A percentile compares a stretch with the other conserved stretches of the same genome.
Conservation (phyloP, 2,888 invertebrate species). For the Melangyna quadrimaculata region DNA sequence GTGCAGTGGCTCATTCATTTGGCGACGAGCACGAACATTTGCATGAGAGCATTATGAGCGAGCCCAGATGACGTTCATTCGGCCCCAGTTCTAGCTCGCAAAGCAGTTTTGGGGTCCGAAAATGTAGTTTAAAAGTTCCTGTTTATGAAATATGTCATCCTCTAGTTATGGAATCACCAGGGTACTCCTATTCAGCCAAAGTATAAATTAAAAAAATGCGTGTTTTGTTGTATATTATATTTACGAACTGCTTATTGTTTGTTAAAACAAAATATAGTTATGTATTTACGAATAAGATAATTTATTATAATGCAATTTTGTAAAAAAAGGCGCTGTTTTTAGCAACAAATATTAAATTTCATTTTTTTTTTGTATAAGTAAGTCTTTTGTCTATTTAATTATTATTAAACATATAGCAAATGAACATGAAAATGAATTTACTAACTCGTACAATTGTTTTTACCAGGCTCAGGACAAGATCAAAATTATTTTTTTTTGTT, state of each 20-base stretch:
- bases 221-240: neutral
- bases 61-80: slow-evolving; percentile 83
- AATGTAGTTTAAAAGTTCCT: slow-evolving; percentile 79
- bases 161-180: slow-evolving; percentile 80
- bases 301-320: neutral
- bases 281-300: neutral
- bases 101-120: slow-evolving; percentile 79
- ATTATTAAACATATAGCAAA: too few relatives aligned
- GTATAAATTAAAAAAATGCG: neutral
- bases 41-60: slow-evolving; percentile 80
- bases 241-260: neutral
- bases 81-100: slow-evolving; percentile 79
- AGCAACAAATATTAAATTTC: neutral
- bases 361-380: too few relatives aligned
- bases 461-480: too few relatives aligned
- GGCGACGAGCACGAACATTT: slow-evolving; percentile 83
- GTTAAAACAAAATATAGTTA: neutral
- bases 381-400: too few relatives aligned
- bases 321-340: neutral
- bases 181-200: slow-evolving; percentile 77
- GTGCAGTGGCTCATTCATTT: slow-evolving; percentile 82
- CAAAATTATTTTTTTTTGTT: too few relatives aligned
- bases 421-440: too few relatives aligned
- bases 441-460: too few relatives aligned
- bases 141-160: slow-evolving; percentile 81